Conservation (phyloP, 2,113 vertebrate species). For the Ardeotis arabs region DNA sequence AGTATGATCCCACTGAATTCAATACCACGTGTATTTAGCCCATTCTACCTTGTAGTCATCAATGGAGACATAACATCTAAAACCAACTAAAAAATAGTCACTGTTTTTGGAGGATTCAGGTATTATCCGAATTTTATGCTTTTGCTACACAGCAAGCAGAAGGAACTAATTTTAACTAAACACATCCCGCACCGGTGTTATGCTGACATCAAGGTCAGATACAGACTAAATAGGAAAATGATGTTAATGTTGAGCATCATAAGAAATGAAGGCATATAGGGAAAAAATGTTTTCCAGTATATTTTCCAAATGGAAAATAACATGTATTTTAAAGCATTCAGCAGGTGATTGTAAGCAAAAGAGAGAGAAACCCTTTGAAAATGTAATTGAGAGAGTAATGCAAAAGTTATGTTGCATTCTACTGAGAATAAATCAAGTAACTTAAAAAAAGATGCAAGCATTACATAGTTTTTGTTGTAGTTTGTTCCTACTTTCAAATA, state of each 20-base stretch:
- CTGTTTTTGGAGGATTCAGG: not conserved
- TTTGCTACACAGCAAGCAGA: not conserved
- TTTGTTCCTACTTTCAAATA: not conserved
- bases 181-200: not conserved
- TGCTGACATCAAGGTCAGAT: not conserved
- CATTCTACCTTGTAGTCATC: not conserved
- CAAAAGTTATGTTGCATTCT: not conserved
- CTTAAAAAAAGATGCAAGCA: not conserved
- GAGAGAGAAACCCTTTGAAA: not conserved
- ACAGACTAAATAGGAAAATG: not conserved
- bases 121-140: not conserved
- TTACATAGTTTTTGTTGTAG: not conserved
- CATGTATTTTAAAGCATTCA: not conserved
- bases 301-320: constrained; percentile 26
- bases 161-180: not conserved
- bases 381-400: not conserved
- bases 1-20: not conserved
- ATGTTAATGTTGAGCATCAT: not conserved
- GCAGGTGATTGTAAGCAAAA: not conserved
- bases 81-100: not conserved
- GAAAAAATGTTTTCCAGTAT: not conserved
- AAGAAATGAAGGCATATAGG: not conserved
- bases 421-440: not conserved
- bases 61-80: not conserved
- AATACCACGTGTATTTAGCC: not conserved